These are phyloP conservation scores for Alligator sinensis DNA, from an alignment of 2,113 vertebrate species.

Conservation along the genomic window DNA sequence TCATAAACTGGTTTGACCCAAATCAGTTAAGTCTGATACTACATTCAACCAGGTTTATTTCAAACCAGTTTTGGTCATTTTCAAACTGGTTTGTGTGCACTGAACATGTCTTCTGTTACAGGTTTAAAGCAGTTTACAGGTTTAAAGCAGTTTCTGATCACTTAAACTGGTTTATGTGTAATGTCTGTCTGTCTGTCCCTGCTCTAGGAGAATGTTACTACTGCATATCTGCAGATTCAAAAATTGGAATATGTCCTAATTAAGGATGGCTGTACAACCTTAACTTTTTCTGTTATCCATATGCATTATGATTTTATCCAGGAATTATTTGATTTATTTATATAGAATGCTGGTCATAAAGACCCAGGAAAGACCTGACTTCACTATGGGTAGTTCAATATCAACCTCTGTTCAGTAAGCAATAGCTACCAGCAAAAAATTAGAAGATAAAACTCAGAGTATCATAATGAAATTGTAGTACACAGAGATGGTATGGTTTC, in stretches of 20 bases:
- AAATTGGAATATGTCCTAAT: neutral
- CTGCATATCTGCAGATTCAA: neutral
- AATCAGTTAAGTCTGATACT: too few relatives aligned
- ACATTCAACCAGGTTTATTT: too few relatives aligned
- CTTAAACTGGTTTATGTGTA: too few relatives aligned
- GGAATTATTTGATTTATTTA: neutral
- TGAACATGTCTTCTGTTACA: too few relatives aligned
- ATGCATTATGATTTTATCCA: accelerated
- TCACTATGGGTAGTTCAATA: neutral
- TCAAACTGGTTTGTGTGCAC: too few relatives aligned
- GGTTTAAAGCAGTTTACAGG: too few relatives aligned
- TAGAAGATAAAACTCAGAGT: neutral
- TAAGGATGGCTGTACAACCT: neutral
- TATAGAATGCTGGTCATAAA: neutral
- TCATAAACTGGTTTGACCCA: too few relatives aligned
- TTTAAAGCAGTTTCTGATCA: too few relatives aligned
- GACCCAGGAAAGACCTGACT: neutral
- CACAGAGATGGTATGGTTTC: neutral
- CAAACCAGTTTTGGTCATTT: too few relatives aligned
- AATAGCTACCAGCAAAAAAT: neutral
- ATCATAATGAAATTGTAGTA: neutral
- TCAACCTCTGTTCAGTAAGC: neutral
- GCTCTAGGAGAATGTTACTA: neutral
- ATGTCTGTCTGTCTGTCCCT: too few relatives aligned
- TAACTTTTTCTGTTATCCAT: neutral